phyloP scores from a whole-genome alignment of 2,888 invertebrate genomes.

The Andrena fulva region DNA sequence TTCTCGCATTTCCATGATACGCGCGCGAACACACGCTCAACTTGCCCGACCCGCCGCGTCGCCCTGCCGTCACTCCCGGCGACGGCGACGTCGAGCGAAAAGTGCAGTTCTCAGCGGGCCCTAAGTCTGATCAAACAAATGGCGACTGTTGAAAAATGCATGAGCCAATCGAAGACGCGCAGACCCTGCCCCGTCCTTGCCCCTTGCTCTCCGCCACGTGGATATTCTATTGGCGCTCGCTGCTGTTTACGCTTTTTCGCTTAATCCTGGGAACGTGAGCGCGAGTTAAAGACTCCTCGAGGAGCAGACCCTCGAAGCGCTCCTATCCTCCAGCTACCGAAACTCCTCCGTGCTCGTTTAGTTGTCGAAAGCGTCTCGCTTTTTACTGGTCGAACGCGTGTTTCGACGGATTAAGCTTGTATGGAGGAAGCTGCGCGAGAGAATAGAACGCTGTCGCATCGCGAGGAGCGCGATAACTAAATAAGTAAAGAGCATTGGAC shows the following conservation, averaged over 20 bases:
- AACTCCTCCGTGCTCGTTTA: neutral
- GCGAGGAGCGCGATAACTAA: no score
- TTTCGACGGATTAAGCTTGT: no score
- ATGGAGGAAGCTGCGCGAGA: no score
- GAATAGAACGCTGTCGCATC: no score
- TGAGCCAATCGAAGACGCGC: conserved; percentile 72
- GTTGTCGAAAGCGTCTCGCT: no score
- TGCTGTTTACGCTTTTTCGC: conserved; percentile 47
- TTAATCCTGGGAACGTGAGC: conserved; percentile 47
- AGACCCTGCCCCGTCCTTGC: conserved; percentile 26
- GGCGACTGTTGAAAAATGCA: conserved; percentile 74
- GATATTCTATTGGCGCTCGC: conserved; percentile 10
- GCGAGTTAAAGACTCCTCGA: conserved; percentile 21
- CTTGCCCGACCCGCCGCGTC: conserved; percentile 12
- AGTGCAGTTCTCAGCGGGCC: conserved; percentile 60
- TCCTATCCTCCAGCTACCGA: neutral
- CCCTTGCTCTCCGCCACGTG: conserved; percentile 17
- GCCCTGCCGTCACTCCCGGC: conserved; percentile 31
- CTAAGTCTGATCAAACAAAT: conserved; percentile 74
- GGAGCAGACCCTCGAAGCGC: no score
- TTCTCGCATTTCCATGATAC: conserved; percentile 37
- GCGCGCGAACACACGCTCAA: conserved; percentile 35
- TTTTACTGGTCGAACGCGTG: neutral
- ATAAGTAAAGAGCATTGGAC: no score
- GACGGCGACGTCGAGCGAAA: conserved; percentile 44